phyloP scores from a whole-genome alignment of 2,797 vertebrate genomes.

The Tokudaia tokunoshimensis region DNA sequence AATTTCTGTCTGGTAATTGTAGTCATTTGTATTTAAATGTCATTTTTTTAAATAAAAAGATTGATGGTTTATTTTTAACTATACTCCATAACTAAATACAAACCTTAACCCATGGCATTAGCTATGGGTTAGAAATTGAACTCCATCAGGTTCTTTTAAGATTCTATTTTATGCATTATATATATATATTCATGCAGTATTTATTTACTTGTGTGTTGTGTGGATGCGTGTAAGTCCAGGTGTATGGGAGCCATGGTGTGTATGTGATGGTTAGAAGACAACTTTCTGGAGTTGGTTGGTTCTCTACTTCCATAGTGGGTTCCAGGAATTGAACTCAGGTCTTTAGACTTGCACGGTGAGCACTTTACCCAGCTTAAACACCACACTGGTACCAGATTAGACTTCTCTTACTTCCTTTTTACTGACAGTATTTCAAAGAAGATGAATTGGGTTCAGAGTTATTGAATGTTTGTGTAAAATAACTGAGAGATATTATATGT shows the following conservation, averaged over 20 bases:
- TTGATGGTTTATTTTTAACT: slow-evolving; percentile 49
- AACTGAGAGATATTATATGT: slow-evolving; percentile 5
- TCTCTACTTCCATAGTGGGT: too few species aligned
- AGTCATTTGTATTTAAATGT: slow-evolving; percentile 31
- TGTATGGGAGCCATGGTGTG: too few species aligned
- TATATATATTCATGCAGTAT: not conserved
- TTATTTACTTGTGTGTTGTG: not conserved
- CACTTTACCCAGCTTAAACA: not conserved
- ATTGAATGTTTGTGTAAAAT: slow-evolving; percentile 47
- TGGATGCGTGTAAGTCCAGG: not conserved
- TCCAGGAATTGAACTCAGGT: not conserved
- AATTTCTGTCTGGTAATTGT: slow-evolving; percentile 40
- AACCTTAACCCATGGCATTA: not conserved
- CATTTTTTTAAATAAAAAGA: not conserved
- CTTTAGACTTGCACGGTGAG: not conserved
- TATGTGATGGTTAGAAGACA: not conserved
- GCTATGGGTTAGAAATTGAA: slow-evolving; percentile 10
- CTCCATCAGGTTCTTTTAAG: not conserved
- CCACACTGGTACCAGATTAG: too few species aligned
- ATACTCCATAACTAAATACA: slow-evolving; percentile 2
- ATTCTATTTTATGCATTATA: not conserved
- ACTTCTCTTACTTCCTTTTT: slow-evolving; percentile 2
- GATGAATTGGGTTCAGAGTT: not conserved
- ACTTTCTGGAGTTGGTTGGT: not conserved
- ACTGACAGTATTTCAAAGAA: not conserved